Percentiles rank a stretch among this genome's conserved stretches.
Conservation (phyloP, 1,140 invertebrate genomes). For the Chelonus insularis region DNA sequence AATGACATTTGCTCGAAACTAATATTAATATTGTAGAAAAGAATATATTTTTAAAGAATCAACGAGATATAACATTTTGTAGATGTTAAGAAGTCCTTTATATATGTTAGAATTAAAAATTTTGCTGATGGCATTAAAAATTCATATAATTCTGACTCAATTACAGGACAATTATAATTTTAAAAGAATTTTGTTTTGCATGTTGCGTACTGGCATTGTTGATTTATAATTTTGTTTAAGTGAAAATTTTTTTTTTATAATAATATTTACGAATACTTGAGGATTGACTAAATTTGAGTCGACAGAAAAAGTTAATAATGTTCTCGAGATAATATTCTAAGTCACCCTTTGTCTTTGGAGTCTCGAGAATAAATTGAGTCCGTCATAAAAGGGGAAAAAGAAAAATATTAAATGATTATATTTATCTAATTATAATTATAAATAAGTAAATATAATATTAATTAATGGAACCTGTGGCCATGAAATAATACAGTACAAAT, state of each 20-base stretch:
- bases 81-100: too few species aligned
- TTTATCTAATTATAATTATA: background rate
- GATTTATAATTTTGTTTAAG: constrained; percentile 52
- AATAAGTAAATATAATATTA: constrained; percentile 6
- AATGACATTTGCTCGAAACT: too few species aligned
- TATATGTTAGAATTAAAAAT: too few species aligned
- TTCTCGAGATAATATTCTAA: background rate
- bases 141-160: background rate
- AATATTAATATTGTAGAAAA: too few species aligned
- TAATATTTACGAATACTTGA: constrained; percentile 1
- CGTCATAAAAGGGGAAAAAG: too few species aligned
- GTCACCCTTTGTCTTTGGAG: background rate
- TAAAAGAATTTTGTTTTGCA: constrained; percentile 52
- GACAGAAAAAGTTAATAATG: background rate
- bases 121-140: background rate
- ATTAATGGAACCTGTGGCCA: constrained; percentile 9
- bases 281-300: background rate
- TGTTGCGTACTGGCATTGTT: constrained; percentile 57
- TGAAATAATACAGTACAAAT: constrained; percentile 31
- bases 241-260: background rate
- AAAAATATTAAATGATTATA: background rate
- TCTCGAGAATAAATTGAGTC: too few species aligned
- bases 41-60: too few species aligned
- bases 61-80: too few species aligned
- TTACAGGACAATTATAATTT: too few species aligned